Evolutionary conservation across 2,113 vertebrate species (phyloP).

Genomic region (Lates calcarifer): DNA sequence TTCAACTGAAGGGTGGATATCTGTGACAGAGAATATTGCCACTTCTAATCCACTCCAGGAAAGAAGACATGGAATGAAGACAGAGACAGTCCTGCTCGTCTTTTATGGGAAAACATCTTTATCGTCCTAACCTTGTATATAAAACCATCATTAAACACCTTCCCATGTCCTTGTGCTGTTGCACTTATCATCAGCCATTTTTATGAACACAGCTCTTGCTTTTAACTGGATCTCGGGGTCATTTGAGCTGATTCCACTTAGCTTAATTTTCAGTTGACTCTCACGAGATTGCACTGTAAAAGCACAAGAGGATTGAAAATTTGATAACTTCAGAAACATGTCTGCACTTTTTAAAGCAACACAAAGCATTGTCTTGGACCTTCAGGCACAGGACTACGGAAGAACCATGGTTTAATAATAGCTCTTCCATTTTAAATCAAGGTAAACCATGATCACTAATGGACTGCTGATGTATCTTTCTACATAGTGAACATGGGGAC

Average conservation of each 20-base stretch:
- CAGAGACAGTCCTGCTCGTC: constrained; percentile 73
- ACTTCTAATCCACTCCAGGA: constrained; percentile 84
- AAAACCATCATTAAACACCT: constrained; percentile 37
- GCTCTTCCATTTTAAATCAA: constrained; percentile 69
- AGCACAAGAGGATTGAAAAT: constrained; percentile 71
- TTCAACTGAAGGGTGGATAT: constrained; percentile 72
- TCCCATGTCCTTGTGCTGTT: constrained; percentile 51
- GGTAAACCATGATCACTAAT: constrained; percentile 44
- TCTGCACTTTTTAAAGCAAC: constrained; percentile 59
- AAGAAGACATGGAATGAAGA: constrained; percentile 83
- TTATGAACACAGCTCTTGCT: constrained; percentile 44
- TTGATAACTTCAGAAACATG: constrained; percentile 44
- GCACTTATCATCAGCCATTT: constrained; percentile 62
- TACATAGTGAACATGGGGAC: constrained; percentile 45
- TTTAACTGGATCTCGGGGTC: constrained; percentile 56
- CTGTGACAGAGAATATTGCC: constrained; percentile 79
- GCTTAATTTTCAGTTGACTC: constrained; percentile 27
- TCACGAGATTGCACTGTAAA: constrained; percentile 55
- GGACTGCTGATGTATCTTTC: constrained; percentile 47
- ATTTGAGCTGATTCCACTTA: constrained; percentile 41
- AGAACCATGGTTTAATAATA: constrained; percentile 49
- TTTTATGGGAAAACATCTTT: constrained; percentile 63
- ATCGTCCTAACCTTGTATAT: constrained; percentile 58
- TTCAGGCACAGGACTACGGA: constrained; percentile 61
- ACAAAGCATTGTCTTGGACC: constrained; percentile 54